Evolutionary conservation across 2,113 vertebrate species (phyloP).

Genomic region (Ptilonorhynchus violaceus): DNA sequence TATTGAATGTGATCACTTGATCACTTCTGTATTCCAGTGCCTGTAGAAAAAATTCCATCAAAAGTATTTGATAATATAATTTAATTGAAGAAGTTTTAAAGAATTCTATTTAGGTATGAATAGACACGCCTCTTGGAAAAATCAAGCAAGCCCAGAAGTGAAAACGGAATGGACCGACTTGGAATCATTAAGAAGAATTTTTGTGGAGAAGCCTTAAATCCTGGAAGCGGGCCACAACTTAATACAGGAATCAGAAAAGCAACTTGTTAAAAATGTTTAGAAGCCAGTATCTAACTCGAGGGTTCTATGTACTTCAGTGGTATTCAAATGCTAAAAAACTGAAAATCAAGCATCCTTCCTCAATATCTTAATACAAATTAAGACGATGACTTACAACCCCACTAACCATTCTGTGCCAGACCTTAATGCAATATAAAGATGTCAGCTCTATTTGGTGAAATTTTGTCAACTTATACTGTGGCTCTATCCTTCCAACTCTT

Average conservation of each 20-base stretch:
- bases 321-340: background rate
- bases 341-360: background rate
- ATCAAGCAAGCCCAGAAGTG: background rate
- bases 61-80: background rate
- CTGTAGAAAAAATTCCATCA: background rate
- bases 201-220: background rate
- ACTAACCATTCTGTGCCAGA: background rate
- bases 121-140: background rate
- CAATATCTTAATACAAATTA: background rate
- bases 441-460: background rate
- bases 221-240: background rate
- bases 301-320: background rate
- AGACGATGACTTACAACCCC: accelerated
- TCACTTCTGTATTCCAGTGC: background rate
- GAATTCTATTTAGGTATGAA: background rate
- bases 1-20: background rate
- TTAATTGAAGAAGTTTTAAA: background rate
- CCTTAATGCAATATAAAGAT: background rate
- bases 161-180: background rate
- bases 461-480: background rate
- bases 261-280: background rate
- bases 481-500: background rate
- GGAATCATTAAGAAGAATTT: background rate
- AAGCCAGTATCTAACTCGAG: background rate
- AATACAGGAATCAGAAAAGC: background rate